These are phyloP conservation scores for Lochmaea capreae DNA, from an alignment of 2,888 invertebrate species.

Conservation along the genomic window DNA sequence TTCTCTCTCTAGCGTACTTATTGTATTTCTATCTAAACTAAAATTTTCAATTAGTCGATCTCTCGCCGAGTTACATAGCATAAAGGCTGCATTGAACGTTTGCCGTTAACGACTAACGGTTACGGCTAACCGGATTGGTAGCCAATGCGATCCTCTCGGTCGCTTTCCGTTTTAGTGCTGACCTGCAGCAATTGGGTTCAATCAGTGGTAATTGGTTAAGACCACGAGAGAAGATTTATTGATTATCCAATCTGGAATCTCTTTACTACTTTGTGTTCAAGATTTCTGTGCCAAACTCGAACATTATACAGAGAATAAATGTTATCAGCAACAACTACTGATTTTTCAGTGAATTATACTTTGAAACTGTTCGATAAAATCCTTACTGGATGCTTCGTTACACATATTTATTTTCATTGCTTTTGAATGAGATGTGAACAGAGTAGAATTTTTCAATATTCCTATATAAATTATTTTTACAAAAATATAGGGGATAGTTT, in stretches of 20 bases:
- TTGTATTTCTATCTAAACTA: constrained; percentile 21
- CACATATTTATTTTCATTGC: too few species aligned
- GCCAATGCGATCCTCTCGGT: constrained; percentile 42
- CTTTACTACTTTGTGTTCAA: constrained; percentile 44
- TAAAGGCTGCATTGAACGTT: constrained; percentile 31
- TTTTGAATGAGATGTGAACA: too few species aligned
- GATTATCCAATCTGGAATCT: constrained; percentile 49
- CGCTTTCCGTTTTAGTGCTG: constrained; percentile 49
- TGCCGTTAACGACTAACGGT: constrained; percentile 31
- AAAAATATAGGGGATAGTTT: too few species aligned
- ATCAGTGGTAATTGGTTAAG: constrained; percentile 65
- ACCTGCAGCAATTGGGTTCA: constrained; percentile 64
- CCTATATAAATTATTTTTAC: too few species aligned
- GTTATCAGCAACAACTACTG: background rate
- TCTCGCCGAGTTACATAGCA: constrained; percentile 23
- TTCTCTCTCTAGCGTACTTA: constrained; percentile 18
- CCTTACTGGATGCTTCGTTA: too few species aligned
- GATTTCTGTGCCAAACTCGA: background rate
- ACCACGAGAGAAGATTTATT: constrained; percentile 60
- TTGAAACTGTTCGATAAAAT: too few species aligned
- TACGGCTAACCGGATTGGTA: constrained; percentile 42
- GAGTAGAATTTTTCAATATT: too few species aligned
- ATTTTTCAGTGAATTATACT: background rate
- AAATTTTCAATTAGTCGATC: constrained; percentile 33
- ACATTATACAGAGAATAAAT: background rate